phyloP scores from a whole-genome alignment of 2,113 vertebrate genomes.

The Trematocara marginatum region DNA sequence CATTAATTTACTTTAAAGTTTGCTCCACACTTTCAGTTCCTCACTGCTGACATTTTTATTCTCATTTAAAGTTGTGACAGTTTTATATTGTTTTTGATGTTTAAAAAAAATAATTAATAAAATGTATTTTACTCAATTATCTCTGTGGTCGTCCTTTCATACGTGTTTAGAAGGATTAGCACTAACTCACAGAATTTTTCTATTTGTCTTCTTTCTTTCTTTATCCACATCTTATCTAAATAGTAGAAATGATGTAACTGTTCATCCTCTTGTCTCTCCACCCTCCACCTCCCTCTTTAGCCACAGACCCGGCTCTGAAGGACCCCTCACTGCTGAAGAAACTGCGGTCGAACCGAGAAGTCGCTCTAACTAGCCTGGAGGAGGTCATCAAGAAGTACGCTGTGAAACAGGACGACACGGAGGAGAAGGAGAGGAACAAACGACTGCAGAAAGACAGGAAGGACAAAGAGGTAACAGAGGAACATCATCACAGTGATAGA shows the following conservation, averaged over 20 bases:
- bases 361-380: conserved; percentile 75
- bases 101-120: neutral
- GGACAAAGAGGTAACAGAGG: conserved; percentile 59
- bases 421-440: conserved; percentile 72
- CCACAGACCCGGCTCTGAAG: conserved; percentile 76
- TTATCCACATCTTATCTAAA: neutral
- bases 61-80: rapidly evolving
- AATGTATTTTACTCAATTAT: neutral
- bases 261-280: rapidly evolving
- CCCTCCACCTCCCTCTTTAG: conserved; percentile 1
- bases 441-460: conserved; percentile 50
- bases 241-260: neutral
- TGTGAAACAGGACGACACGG: conserved; percentile 74
- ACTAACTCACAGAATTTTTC: neutral
- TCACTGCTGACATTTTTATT: rapidly evolving
- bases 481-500: rapidly evolving
- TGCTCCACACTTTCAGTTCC: neutral
- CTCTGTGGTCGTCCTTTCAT: rapidly evolving
- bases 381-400: conserved; percentile 81
- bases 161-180: rapidly evolving
- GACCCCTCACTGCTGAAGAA: conserved; percentile 65
- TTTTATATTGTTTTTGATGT: neutral
- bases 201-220: rapidly evolving
- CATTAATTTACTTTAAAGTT: neutral
- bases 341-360: conserved; percentile 76